Base-by-base conservation (phyloP, 2,113 vertebrate genomes). In the Campylorhamphus procurvoides region DNA sequence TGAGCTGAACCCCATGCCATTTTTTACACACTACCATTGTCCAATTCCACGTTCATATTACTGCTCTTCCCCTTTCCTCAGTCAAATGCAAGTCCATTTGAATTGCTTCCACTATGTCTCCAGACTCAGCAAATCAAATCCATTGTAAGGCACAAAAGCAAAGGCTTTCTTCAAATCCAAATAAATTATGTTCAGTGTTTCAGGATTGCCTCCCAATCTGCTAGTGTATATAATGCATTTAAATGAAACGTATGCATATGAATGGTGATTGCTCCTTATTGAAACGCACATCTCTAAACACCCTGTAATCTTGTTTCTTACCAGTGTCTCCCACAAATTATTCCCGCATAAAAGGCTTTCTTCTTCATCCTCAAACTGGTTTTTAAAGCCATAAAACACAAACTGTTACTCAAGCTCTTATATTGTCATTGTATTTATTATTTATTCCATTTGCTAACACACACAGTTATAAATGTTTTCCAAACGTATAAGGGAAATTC, bases 201-300 rank as follows among this genome's bases (percentile, higher is more conserved):
- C 92, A 96, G 96, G 96, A 93, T 56, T 97, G 96, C 96, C 92
- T 96, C 94, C 59, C 96, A 95, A 93, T 97, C 93, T 96, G 95
- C 96, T 85, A 69, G 95, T 47, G 88, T 93, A 94, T 96, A 96
- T 94, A 96, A 97, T 96, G 94, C 92, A 95, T 96, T 96, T 96
- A 96, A 97, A 97, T 97, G 94, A 96, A 95, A 97, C 60, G 96
- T 92, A 97, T 97, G 96, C 96, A 97, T 96, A 97, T 97, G 96
- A 97, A 97, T 97, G 94, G 96, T 97, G 96, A 97, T 97, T 97
- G 95, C 96, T 95, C 90, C 90, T 97, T 94, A 73, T 97, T 97
- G 92, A 97, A 94, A 90, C 15, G 3, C 90, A 95, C 90, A 66
- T 96, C 94, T 88, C 95, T 94, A 92, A 90, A 74, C 94, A 97